Conservation (phyloP, 2,797 vertebrate species). For the Tapirus indicus region DNA sequence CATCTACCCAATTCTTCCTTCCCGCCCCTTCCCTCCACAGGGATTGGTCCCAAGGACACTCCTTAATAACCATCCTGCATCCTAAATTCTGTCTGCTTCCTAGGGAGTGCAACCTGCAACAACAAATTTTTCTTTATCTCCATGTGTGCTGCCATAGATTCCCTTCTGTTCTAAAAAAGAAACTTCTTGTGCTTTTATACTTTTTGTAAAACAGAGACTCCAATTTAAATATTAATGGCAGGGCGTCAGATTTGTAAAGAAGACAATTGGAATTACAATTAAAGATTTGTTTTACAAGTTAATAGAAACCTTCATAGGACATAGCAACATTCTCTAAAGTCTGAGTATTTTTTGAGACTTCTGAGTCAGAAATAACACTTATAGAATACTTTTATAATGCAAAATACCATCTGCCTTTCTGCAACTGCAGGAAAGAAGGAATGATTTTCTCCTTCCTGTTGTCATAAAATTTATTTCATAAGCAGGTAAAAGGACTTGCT, state of each 20-base stretch:
- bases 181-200: not conserved
- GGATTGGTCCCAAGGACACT: not conserved
- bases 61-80: not conserved
- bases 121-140: not conserved
- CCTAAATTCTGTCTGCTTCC: constrained; percentile 13
- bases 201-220: constrained; percentile 40
- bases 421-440: not conserved
- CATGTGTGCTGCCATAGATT: not conserved
- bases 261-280: constrained; percentile 19
- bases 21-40: not conserved
- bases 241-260: constrained; percentile 26
- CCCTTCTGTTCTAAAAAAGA: constrained; percentile 39
- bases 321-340: constrained; percentile 19
- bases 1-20: not conserved
- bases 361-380: constrained; percentile 11
- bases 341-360: constrained; percentile 33
- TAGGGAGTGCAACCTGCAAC: not conserved
- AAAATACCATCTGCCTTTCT: constrained; percentile 44
- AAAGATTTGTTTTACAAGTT: not conserved
- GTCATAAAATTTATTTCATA: constrained; percentile 20
- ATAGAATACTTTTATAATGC: not conserved
- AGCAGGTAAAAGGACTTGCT: not conserved
- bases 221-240: constrained; percentile 56
- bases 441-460: not conserved
- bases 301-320: constrained; percentile 20